These are phyloP conservation scores for Capricornis sumatraensis DNA, from an alignment of 2,113 vertebrate species.

Conservation along the genomic window DNA sequence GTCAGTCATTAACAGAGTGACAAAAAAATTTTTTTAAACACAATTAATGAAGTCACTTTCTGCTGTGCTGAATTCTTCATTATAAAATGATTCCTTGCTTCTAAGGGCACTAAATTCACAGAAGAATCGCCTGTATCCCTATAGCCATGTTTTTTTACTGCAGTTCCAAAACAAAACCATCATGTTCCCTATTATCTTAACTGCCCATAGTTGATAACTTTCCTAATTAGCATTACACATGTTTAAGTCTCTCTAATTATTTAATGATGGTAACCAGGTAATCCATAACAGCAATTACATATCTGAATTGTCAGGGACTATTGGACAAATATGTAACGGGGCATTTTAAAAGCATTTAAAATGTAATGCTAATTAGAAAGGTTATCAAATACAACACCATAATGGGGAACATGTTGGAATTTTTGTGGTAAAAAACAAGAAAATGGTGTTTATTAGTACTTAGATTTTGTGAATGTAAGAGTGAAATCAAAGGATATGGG, in stretches of 20 bases:
- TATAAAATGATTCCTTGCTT: background rate
- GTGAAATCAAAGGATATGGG: background rate
- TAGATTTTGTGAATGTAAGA: background rate
- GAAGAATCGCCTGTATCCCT: background rate
- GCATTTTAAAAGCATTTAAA: slow-evolving; percentile 64
- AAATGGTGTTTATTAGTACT: slow-evolving; percentile 35
- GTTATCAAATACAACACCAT: slow-evolving; percentile 48
- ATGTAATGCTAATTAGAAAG: slow-evolving; percentile 68
- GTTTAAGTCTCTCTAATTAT: slow-evolving; percentile 61
- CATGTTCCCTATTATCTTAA: slow-evolving; percentile 60
- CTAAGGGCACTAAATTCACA: slow-evolving; percentile 4
- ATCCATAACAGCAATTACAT: slow-evolving; percentile 72
- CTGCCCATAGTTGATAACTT: slow-evolving; percentile 60
- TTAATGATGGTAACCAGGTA: slow-evolving; percentile 63
- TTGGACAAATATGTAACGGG: slow-evolving; percentile 62
- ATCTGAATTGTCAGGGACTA: slow-evolving; percentile 58
- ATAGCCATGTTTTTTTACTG: background rate
- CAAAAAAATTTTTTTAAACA: background rate
- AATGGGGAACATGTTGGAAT: slow-evolving; percentile 49
- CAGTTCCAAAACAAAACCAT: slow-evolving; percentile 56
- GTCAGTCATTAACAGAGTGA: background rate
- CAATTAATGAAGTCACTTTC: background rate
- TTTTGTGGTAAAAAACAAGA: slow-evolving; percentile 53
- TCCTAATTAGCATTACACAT: slow-evolving; percentile 67
- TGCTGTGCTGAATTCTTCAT: background rate